Conservation (phyloP, 1,140 invertebrate genomes). For the Reticulitermes speratus region DNA sequence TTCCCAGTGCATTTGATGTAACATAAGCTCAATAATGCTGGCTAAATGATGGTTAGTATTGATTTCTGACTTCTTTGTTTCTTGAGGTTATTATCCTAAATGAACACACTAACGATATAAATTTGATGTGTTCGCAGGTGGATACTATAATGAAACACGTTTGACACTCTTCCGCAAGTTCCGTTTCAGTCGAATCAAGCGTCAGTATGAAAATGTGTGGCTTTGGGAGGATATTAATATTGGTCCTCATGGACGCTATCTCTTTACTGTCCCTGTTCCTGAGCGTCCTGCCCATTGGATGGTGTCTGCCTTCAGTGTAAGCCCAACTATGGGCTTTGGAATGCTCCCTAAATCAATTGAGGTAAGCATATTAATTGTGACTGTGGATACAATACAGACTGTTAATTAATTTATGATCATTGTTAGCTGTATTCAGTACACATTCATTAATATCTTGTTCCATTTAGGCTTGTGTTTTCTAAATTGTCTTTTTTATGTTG, state of each 20-base stretch:
- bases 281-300: conserved; percentile 86
- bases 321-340: conserved; percentile 79
- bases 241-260: conserved; percentile 82
- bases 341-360: conserved; percentile 76
- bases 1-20: no score
- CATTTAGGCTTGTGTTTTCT: background rate
- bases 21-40: no score
- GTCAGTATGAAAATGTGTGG: conserved; percentile 93
- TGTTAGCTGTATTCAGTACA: background rate
- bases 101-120: no score
- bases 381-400: background rate
- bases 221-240: conserved; percentile 93
- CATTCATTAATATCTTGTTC: background rate
- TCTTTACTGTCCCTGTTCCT: conserved; percentile 87
- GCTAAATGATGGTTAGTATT: no score
- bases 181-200: conserved; percentile 79
- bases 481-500: background rate
- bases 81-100: no score
- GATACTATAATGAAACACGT: conserved; percentile 50
- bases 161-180: conserved; percentile 73
- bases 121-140: background rate
- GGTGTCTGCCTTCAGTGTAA: conserved; percentile 88
- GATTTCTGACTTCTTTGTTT: no score
- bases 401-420: no score
- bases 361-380: conserved; percentile 48